These are phyloP conservation scores for Eucera pruinosa DNA, from an alignment of 2,888 invertebrate genomes.

Conservation along the genomic window DNA sequence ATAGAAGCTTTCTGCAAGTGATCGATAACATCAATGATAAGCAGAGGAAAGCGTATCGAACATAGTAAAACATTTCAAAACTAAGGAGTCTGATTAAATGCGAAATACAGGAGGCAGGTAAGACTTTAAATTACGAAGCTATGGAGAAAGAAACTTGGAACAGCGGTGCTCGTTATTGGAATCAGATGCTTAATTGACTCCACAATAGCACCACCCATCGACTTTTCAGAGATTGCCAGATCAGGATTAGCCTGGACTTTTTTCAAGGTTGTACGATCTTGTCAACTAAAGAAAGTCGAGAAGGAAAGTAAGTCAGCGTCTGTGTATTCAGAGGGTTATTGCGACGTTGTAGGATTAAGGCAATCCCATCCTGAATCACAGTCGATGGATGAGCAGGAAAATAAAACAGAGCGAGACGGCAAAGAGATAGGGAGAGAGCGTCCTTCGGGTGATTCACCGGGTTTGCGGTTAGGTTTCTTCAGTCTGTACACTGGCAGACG, in stretches of 20 bases:
- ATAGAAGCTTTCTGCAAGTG: too few relatives aligned
- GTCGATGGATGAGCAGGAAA: conserved; percentile 46
- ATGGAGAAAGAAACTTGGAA: background rate
- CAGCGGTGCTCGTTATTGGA: background rate
- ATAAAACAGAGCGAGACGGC: conserved; percentile 52
- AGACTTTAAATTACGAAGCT: background rate
- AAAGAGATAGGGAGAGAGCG: conserved; percentile 57
- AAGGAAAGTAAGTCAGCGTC: conserved; percentile 16
- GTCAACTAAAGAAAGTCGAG: conserved; percentile 8
- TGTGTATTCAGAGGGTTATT: conserved; percentile 43
- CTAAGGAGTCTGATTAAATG: background rate
- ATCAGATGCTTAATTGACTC: background rate
- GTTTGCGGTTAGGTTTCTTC: conserved; percentile 70
- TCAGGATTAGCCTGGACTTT: conserved; percentile 25
- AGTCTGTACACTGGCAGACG: conserved; percentile 58
- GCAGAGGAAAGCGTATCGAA: background rate
- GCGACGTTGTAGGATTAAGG: conserved; percentile 57
- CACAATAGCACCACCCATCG: background rate
- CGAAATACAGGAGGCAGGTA: background rate
- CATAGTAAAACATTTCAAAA: background rate
- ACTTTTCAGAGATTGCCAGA: background rate
- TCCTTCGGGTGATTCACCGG: conserved; percentile 79
- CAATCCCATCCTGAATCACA: conserved; percentile 56
- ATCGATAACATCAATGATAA: too few relatives aligned
- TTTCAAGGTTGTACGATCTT: background rate